A percentile compares a stretch with the other conserved stretches of the same genome.
Conservation (phyloP, 2,888 invertebrate genomes). For the Nezara viridula region DNA sequence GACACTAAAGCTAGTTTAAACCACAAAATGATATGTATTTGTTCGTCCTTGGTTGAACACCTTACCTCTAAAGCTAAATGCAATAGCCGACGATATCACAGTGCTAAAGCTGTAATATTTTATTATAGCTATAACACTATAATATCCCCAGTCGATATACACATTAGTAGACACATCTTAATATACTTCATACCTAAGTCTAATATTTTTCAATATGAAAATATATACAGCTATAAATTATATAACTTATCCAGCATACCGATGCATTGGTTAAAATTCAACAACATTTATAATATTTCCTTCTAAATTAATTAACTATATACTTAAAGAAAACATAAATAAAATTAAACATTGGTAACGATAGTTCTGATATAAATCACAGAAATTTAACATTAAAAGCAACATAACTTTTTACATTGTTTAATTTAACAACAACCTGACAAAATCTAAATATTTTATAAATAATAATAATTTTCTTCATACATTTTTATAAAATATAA, state of each 20-base stretch:
- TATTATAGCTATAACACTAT: not conserved
- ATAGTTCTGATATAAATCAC: constrained; percentile 10
- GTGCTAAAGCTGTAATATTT: not conserved
- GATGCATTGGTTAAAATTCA: constrained; percentile 34
- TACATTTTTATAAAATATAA: not conserved
- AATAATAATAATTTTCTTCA: not conserved
- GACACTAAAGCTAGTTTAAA: constrained; percentile 56
- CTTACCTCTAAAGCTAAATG: constrained; percentile 60
- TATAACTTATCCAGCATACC: constrained; percentile 22
- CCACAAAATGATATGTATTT: constrained; percentile 66
- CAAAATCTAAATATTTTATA: not conserved
- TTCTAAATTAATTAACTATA: not conserved
- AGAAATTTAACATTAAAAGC: constrained; percentile 4
- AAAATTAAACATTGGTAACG: constrained; percentile 29
- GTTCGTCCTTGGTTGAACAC: constrained; percentile 66
- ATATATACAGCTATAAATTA: constrained; percentile 57
- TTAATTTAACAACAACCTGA: not conserved
- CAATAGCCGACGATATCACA: constrained; percentile 32
- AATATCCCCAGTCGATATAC: constrained; percentile 17
- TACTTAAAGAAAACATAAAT: not conserved
- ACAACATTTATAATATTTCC: constrained; percentile 31
- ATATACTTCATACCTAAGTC: constrained; percentile 42
- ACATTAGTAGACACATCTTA: constrained; percentile 26
- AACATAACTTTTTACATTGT: not conserved
- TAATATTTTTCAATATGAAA: constrained; percentile 49